Conservation (phyloP, 2,113 vertebrate genomes). For the Gobio gobio region DNA sequence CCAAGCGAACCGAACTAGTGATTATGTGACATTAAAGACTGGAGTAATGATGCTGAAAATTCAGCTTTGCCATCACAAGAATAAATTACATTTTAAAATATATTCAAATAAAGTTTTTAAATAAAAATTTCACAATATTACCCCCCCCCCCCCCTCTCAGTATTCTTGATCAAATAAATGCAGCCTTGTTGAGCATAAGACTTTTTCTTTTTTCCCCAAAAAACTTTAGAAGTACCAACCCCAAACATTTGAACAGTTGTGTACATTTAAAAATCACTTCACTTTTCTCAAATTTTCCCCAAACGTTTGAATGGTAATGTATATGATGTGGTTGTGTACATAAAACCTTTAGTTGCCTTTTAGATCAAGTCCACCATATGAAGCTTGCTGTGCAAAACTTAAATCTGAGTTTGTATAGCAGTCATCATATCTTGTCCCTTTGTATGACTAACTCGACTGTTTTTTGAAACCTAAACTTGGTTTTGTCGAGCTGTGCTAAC, state of each 20-base stretch:
- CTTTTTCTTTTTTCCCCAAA: background rate
- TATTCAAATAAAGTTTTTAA: background rate
- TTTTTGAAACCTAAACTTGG: background rate
- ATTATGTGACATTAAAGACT: background rate
- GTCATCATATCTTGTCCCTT: constrained; percentile 8
- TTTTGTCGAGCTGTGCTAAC: background rate
- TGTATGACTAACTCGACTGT: constrained; percentile 3
- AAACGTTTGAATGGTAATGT: background rate
- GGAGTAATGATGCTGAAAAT: too few species aligned
- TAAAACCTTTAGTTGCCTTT: background rate
- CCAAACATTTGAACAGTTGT: background rate
- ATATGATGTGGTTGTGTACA: background rate
- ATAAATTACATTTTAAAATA: too few species aligned
- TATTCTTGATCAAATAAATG: background rate
- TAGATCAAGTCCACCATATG: background rate
- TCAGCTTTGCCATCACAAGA: too few species aligned
- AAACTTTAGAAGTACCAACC: background rate
- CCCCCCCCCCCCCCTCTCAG: too few species aligned
- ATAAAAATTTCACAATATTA: background rate
- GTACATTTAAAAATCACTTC: background rate
- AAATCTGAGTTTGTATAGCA: background rate
- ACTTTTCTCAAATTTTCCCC: background rate
- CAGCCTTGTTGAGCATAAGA: background rate
- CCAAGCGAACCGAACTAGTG: background rate
- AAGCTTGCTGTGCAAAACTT: background rate